phyloP scores from a whole-genome alignment of 1,140 invertebrate genomes.

The Drosophila azteca region DNA sequence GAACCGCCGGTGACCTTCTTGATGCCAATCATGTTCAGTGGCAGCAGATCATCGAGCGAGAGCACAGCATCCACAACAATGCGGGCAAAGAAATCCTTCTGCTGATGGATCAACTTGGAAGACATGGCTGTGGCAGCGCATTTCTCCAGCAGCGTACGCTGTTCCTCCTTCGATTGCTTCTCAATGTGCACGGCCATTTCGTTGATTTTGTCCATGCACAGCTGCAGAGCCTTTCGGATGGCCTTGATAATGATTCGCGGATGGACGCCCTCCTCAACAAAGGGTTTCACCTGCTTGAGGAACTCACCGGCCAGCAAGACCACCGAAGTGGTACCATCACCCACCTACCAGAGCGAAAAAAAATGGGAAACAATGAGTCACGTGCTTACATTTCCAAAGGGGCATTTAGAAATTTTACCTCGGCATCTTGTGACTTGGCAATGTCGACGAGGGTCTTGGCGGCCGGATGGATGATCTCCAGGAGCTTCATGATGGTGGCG shows the following conservation, averaged over 20 bases:
- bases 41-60: conserved; percentile 95
- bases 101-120: conserved; percentile 97
- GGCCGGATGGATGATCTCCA: conserved; percentile 99
- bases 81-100: conserved; percentile 97
- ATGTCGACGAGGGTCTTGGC: conserved; percentile 99
- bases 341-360: conserved; percentile 88
- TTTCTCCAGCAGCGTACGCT: conserved; percentile 92
- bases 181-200: conserved; percentile 93
- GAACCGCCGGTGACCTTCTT: conserved; percentile 99
- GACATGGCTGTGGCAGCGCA: conserved; percentile 98
- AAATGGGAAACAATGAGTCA: conserved; percentile 16
- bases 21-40: conserved; percentile 99
- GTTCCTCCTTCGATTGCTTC: conserved; percentile 85
- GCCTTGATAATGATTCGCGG: conserved; percentile 96
- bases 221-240: conserved; percentile 90
- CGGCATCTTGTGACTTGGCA: conserved; percentile 99
- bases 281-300: conserved; percentile 97
- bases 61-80: conserved; percentile 99
- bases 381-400: conserved; percentile 15
- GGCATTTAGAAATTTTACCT: conserved; percentile 87
- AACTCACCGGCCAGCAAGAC: conserved; percentile 98
- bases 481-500: conserved; percentile 98
- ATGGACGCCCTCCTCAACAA: conserved; percentile 98
- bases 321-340: conserved; percentile 98
- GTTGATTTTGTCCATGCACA: conserved; percentile 94